Conservation (phyloP, 2,797 vertebrate genomes). For the Tokudaia muenninki region DNA sequence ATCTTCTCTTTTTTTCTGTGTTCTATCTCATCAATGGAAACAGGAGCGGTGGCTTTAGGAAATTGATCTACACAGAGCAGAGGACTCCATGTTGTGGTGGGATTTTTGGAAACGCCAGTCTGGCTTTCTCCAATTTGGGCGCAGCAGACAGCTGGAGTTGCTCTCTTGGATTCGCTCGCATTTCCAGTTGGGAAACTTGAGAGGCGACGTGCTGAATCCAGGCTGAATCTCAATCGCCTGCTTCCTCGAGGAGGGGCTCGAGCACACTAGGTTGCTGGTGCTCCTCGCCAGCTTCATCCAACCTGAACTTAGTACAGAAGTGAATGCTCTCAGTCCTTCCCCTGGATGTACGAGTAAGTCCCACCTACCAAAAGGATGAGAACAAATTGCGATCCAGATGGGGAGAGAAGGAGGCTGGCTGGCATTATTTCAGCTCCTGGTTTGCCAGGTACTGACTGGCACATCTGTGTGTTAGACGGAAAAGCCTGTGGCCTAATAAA, state of each 20-base stretch:
- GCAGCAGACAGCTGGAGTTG: fast-evolving
- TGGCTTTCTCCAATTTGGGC: not conserved
- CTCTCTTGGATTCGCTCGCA: not conserved
- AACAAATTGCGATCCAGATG: not conserved
- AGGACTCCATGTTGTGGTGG: not conserved
- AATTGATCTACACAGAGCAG: not conserved
- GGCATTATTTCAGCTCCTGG: not conserved
- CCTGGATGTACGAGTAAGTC: not conserved
- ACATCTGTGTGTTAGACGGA: too few species aligned
- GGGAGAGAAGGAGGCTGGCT: too few species aligned
- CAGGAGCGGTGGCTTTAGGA: not conserved
- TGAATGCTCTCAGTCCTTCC: fast-evolving
- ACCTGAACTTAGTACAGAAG: not conserved
- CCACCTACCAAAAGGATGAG: not conserved
- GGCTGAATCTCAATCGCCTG: fast-evolving
- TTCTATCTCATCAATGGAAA: not conserved
- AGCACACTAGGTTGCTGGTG: fast-evolving
- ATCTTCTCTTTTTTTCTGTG: not conserved
- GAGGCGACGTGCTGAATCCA: not conserved
- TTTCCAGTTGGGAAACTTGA: not conserved
- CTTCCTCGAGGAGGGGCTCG: not conserved
- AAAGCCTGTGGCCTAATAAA: not conserved
- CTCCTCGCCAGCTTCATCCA: fast-evolving
- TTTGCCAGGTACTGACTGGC: not conserved
- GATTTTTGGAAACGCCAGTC: not conserved